These are phyloP conservation scores for Channa striata DNA, from an alignment of 2,797 vertebrate species.

Conservation along the genomic window DNA sequence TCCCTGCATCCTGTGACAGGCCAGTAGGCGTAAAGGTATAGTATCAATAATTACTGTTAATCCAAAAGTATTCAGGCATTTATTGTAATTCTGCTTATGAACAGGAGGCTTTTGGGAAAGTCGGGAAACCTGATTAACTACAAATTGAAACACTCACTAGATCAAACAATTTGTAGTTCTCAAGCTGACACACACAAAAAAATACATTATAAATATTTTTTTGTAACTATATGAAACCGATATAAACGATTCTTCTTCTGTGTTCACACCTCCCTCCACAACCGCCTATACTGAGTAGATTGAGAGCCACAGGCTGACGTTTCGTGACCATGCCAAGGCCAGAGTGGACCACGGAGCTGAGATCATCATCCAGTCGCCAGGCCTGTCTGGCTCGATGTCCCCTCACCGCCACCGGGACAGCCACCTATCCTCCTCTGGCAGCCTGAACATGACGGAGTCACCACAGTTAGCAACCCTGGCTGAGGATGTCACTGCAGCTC, in stretches of 20 bases:
- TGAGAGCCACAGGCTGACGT: slow-evolving; percentile 94
- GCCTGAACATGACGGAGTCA: slow-evolving; percentile 96
- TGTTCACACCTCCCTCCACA: slow-evolving; percentile 3
- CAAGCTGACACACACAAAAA: neutral
- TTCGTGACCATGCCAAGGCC: slow-evolving; percentile 93
- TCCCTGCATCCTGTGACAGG: slow-evolving; percentile 53
- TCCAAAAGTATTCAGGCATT: neutral
- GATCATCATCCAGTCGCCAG: slow-evolving; percentile 91
- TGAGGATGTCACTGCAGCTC: slow-evolving; percentile 96
- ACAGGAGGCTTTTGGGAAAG: neutral
- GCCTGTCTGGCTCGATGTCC: slow-evolving; percentile 89
- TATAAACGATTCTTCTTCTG: neutral
- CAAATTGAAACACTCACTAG: neutral
- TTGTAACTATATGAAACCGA: neutral
- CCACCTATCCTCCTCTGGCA: slow-evolving; percentile 96
- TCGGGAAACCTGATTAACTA: neutral
- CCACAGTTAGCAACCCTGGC: slow-evolving; percentile 96
- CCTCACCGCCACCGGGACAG: slow-evolving; percentile 90
- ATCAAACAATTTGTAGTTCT: slow-evolving; percentile 6
- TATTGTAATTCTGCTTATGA: too few species aligned
- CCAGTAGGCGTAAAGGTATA: slow-evolving; percentile 49
- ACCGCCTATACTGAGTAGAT: slow-evolving; percentile 83
- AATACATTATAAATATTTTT: neutral
- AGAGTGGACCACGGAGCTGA: slow-evolving; percentile 96
- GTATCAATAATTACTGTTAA: slow-evolving; percentile 34